Percentiles rank a stretch among this genome's conserved stretches.
Evolutionary conservation across 2,113 vertebrate species (phyloP).

Genomic region (Dissostichus mawsoni): DNA sequence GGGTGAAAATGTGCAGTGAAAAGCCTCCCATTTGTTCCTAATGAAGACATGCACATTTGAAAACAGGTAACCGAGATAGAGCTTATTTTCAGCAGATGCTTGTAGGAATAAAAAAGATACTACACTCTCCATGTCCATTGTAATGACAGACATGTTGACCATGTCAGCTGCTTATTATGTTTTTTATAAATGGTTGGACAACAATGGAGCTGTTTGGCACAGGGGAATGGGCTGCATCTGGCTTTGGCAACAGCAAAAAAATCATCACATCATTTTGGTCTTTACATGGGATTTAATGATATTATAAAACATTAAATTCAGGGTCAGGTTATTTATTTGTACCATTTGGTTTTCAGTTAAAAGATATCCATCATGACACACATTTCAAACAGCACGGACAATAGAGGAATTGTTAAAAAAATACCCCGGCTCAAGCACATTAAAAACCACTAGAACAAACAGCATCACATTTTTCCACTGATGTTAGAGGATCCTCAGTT

Average conservation of each 20-base stretch:
- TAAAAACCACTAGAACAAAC: no score
- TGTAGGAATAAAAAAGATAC: no score
- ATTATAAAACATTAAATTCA: background rate
- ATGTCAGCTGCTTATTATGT: no score
- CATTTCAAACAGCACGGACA: no score
- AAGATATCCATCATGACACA: no score
- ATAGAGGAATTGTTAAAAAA: no score
- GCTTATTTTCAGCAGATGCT: no score
- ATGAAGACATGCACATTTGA: background rate
- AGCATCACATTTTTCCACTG: background rate
- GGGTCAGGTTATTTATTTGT: no score
- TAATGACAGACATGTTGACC: background rate
- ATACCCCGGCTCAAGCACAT: no score
- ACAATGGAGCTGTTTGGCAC: background rate
- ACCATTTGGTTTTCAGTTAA: no score
- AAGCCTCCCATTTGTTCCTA: conserved; percentile 5
- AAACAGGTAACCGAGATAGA: background rate
- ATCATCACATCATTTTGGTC: background rate
- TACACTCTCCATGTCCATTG: background rate
- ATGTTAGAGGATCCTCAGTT: background rate
- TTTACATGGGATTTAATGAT: background rate
- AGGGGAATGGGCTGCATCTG: background rate
- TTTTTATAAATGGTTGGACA: no score
- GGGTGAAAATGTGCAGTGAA: background rate
- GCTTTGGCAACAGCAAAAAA: background rate